A percentile compares a stretch with the other conserved stretches of the same genome.
phyloP scores from a whole-genome alignment of 37 sponge, comb jelly and placozoan genomes.

The Amphimedon queenslandica region DNA sequence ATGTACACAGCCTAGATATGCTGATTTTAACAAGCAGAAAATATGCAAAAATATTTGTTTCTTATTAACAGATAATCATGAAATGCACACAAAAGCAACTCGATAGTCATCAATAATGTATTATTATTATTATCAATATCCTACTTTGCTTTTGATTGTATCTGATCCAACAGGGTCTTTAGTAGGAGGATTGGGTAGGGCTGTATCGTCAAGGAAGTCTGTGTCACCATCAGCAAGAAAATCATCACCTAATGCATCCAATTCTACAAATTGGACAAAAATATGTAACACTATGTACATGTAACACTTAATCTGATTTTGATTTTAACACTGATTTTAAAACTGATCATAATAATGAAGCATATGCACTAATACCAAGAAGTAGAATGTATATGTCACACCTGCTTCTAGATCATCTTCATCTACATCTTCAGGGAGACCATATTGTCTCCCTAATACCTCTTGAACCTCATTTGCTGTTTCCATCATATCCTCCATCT shows the following conservation, averaged over 20 bases:
- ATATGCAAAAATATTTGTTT: no score
- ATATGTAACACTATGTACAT: no score
- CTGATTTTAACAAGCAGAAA: no score
- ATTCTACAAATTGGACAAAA: slow-evolving; percentile 38
- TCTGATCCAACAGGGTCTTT: slow-evolving; percentile 60
- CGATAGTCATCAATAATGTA: no score
- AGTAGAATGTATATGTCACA: no score
- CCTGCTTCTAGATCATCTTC: slow-evolving; percentile 98
- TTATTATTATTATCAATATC: no score
- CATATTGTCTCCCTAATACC: slow-evolving; percentile 84
- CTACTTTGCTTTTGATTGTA: neutral
- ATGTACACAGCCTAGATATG: no score
- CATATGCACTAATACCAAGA: slow-evolving; percentile 4
- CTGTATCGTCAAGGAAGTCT: slow-evolving; percentile 80
- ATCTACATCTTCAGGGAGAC: slow-evolving; percentile 96
- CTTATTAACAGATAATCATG: no score
- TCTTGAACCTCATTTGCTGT: slow-evolving; percentile 95
- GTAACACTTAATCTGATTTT: no score
- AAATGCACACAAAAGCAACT: no score
- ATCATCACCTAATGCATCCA: slow-evolving; percentile 97
- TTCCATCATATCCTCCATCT: slow-evolving; percentile 98
- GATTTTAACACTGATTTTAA: neutral
- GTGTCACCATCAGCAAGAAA: slow-evolving; percentile 86
- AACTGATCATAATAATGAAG: neutral
- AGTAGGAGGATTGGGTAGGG: slow-evolving; percentile 86